Conservation (phyloP, 2,888 invertebrate genomes). For the Epinotia brunnichana region DNA sequence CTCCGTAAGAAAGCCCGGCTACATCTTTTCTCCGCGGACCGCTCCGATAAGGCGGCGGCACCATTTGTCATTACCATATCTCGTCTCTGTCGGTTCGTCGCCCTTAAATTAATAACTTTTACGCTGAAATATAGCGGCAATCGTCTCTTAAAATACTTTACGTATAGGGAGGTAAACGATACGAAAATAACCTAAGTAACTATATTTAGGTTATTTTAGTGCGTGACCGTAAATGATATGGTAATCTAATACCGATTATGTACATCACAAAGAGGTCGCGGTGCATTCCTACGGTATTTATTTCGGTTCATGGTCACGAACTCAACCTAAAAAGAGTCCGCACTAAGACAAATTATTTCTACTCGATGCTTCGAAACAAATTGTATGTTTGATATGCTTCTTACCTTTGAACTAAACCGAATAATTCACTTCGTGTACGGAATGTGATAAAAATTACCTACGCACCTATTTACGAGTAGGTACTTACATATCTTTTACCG, state of each 20-base stretch:
- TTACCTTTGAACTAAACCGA: constrained; percentile 30
- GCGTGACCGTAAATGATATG: constrained; percentile 61
- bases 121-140: constrained; percentile 41
- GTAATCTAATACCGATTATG: constrained; percentile 61
- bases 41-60: constrained; percentile 67
- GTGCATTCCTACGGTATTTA: constrained; percentile 42
- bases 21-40: constrained; percentile 65
- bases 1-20: constrained; percentile 63
- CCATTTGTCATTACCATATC: constrained; percentile 74
- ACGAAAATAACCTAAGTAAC: constrained; percentile 3
- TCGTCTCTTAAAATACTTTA: constrained; percentile 41
- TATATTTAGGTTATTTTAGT: too few relatives aligned
- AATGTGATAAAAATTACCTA: constrained; percentile 4
- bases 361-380: constrained; percentile 25
- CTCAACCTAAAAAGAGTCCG: constrained; percentile 30
- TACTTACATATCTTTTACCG: constrained; percentile 7
- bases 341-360: constrained; percentile 34
- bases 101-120: constrained; percentile 55
- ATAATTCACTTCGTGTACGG: constrained; percentile 23
- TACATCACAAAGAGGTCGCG: constrained; percentile 54
- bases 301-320: constrained; percentile 44
- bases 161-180: constrained; percentile 3
- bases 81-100: constrained; percentile 55
- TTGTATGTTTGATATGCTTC: constrained; percentile 22
- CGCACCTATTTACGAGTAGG: neutral